phyloP scores from a whole-genome alignment of 2,113 vertebrate species.

The Trematomus loennbergii region DNA sequence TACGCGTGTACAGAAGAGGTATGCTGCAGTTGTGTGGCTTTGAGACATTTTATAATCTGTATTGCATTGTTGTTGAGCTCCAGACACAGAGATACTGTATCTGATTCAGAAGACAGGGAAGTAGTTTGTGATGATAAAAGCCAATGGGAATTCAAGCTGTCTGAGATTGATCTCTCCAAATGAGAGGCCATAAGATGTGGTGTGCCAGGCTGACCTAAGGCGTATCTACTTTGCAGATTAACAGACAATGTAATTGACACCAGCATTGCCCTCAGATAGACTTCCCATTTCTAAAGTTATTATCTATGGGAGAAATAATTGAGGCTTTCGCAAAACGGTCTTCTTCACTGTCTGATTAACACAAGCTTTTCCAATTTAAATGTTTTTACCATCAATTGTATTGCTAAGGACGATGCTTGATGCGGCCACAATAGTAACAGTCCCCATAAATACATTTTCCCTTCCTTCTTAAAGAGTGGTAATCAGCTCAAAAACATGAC shows the following conservation, averaged over 20 bases:
- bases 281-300: background rate
- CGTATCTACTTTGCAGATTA: background rate
- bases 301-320: background rate
- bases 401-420: background rate
- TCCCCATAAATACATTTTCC: background rate
- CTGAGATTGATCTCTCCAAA: conserved; percentile 20
- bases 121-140: conserved; percentile 38
- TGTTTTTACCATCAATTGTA: background rate
- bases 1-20: conserved; percentile 5
- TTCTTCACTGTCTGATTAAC: background rate
- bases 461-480: background rate
- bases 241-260: background rate
- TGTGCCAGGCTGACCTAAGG: background rate
- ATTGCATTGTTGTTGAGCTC: conserved; percentile 49
- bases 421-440: background rate
- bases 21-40: conserved; percentile 42
- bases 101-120: conserved; percentile 47
- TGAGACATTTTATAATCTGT: conserved; percentile 54
- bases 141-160: conserved; percentile 26
- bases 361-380: background rate
- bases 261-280: conserved; percentile 6
- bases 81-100: conserved; percentile 53
- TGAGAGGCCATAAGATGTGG: background rate
- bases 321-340: background rate
- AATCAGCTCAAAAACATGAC: background rate